Evolutionary conservation across 1,140 invertebrate species (phyloP).

Genomic region (Halyomorpha halys): DNA sequence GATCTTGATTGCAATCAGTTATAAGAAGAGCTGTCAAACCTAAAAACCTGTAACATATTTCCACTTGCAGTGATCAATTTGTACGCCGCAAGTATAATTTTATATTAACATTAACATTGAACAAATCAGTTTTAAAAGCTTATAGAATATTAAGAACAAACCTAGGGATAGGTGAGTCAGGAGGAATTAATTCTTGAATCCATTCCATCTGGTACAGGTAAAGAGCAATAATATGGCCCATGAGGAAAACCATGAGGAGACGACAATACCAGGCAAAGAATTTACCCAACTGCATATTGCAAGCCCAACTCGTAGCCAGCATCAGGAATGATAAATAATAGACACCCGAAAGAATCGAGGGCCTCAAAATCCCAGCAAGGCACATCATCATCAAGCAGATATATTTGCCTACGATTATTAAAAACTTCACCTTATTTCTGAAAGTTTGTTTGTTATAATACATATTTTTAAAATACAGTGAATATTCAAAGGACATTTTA

Average conservation of each 20-base stretch:
- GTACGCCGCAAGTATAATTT: neutral
- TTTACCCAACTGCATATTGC: slow-evolving; percentile 57
- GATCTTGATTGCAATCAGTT: slow-evolving; percentile 47
- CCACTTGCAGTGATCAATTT: neutral
- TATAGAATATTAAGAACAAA: slow-evolving; percentile 31
- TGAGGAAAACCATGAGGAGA: slow-evolving; percentile 60
- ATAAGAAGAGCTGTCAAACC: slow-evolving; percentile 49
- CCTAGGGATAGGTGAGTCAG: slow-evolving; percentile 57
- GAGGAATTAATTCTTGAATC: slow-evolving; percentile 58
- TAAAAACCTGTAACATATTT: slow-evolving; percentile 48
- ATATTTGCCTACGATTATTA: slow-evolving; percentile 48
- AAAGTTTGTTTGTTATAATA: no score
- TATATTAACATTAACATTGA: neutral
- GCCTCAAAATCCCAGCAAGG: slow-evolving; percentile 62
- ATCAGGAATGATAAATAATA: slow-evolving; percentile 81
- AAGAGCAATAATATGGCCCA: slow-evolving; percentile 62
- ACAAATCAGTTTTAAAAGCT: neutral
- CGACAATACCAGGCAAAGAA: slow-evolving; percentile 63
- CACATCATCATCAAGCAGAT: slow-evolving; percentile 59
- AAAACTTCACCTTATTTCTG: no score
- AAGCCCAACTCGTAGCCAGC: slow-evolving; percentile 79
- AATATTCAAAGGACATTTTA: no score
- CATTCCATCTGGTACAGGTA: slow-evolving; percentile 80
- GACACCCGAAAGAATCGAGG: slow-evolving; percentile 65
- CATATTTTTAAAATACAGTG: no score